A percentile compares a stretch with the other conserved stretches of the same genome.
Conservation (phyloP, 2,113 vertebrate species). For the Gambusia holbrooki region DNA sequence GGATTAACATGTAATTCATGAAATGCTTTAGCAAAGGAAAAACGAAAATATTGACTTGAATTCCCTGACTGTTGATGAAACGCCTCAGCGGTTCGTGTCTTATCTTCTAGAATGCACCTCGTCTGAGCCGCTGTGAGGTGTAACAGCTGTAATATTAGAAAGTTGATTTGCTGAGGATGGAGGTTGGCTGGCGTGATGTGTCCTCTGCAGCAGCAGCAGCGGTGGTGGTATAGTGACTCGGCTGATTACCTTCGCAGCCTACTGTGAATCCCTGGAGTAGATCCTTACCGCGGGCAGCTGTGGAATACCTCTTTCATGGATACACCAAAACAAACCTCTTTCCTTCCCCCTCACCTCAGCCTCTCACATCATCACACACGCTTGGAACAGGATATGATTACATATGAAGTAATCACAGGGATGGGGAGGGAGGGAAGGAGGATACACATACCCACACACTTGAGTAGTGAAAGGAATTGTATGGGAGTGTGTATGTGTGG, state of each 20-base stretch:
- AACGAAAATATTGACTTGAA: neutral
- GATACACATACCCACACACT: conserved; percentile 16
- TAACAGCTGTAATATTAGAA: conserved; percentile 30
- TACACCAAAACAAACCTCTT: conserved; percentile 33
- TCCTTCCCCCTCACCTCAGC: conserved; percentile 4
- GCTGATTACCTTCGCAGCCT: conserved; percentile 54
- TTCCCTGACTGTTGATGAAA: conserved; percentile 35
- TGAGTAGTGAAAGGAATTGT: conserved; percentile 24
- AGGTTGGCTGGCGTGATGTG: conserved; percentile 24
- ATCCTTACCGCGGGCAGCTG: conserved; percentile 55
- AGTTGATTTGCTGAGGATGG: conserved; percentile 32
- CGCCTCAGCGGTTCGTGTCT: conserved; percentile 46
- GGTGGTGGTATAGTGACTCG: conserved; percentile 53
- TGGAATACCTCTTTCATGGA: conserved; percentile 43
- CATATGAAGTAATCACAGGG: conserved; percentile 41
- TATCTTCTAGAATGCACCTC: conserved; percentile 51
- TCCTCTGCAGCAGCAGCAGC: conserved; percentile 26
- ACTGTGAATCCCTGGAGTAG: conserved; percentile 64
- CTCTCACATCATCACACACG: conserved; percentile 34
- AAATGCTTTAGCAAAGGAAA: neutral
- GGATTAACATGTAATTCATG: conserved; percentile 36
- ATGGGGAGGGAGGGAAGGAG: neutral
- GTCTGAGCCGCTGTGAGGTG: conserved; percentile 42
- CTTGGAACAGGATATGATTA: conserved; percentile 33
- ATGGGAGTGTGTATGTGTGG: conserved; percentile 29